Conservation (phyloP, 2,113 vertebrate species). For the Numida meleagris region DNA sequence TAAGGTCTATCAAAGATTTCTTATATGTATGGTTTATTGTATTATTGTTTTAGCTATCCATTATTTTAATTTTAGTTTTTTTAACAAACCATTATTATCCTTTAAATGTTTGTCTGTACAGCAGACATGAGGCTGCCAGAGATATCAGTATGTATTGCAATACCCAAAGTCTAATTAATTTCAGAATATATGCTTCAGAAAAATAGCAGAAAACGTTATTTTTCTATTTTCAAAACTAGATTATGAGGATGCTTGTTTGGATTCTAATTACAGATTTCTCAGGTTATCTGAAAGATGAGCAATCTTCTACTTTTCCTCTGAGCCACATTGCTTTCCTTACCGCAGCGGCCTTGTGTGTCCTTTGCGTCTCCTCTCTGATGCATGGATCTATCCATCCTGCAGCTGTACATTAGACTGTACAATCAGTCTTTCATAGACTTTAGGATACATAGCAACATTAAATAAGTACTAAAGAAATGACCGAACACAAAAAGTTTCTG, state of each 20-base stretch:
- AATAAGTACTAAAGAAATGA: neutral
- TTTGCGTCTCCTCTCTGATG: neutral
- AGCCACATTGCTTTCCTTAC: neutral
- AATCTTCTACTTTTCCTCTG: neutral
- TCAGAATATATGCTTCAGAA: neutral
- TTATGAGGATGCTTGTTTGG: neutral
- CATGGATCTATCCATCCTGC: neutral
- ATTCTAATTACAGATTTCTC: neutral
- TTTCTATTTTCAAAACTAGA: neutral
- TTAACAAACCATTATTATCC: neutral
- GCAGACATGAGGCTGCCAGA: neutral
- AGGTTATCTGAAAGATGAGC: neutral
- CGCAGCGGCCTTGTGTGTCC: accelerated
- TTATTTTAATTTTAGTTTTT: neutral
- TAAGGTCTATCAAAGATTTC: neutral
- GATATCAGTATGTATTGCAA: neutral
- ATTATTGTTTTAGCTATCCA: neutral
- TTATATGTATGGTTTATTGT: neutral
- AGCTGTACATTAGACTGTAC: neutral
- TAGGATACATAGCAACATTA: neutral
- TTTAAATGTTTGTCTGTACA: neutral
- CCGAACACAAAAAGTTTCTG: neutral
- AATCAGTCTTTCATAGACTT: neutral
- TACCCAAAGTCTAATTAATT: neutral
- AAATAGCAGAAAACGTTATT: neutral